Base-by-base conservation (phyloP, 2,888 invertebrate species). In the Erebia ligea region DNA sequence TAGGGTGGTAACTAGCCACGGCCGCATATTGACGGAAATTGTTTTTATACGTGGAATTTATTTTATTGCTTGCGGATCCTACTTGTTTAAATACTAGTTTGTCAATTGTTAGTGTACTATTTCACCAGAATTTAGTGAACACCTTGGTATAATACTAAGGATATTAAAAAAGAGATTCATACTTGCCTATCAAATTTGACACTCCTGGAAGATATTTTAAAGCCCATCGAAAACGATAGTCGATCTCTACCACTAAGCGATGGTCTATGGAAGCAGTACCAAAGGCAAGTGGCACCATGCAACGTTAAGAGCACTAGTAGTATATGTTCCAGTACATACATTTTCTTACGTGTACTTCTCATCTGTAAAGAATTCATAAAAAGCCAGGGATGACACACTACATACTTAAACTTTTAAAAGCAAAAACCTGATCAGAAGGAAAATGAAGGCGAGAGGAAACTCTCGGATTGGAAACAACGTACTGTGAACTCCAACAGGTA, bases 221-320 rank as follows among this genome's bases (percentile, higher is more conserved):
- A 91, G 0, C 87, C 86, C 0, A 87, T 73, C 0, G 78, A 69
- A 56, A 81, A 76, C 83, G 78, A 69, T 54, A 81, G 76, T 82
- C 84, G 84, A 1, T 73, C 67, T 2, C 80, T 75, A 0, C 61
- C 64, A 17, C 11, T 48, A 17, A 6, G 13, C n/a, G 21, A 25
- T 9, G 70, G 59, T 0, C 71, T 65, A 34, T 87, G 83, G 15
- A 85, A 59, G 0, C 75, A 68, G 74, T 82, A 90, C 91, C 91
- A 91, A 0, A 90, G 10, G 63, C 92, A 92, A 0, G 90, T 80
- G 40, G 78, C 69, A 0, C 84, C 86, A 54, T 92, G 92, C 0
- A 91, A 75, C 0, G 87, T 73, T 62, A 92, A 75, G 3, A 70
- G 1, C 0, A 82, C 76, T 0, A 80, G 68, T 1, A 86, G 6